Conservation (phyloP, 2,113 vertebrate genomes). For the Pandion haliaetus region DNA sequence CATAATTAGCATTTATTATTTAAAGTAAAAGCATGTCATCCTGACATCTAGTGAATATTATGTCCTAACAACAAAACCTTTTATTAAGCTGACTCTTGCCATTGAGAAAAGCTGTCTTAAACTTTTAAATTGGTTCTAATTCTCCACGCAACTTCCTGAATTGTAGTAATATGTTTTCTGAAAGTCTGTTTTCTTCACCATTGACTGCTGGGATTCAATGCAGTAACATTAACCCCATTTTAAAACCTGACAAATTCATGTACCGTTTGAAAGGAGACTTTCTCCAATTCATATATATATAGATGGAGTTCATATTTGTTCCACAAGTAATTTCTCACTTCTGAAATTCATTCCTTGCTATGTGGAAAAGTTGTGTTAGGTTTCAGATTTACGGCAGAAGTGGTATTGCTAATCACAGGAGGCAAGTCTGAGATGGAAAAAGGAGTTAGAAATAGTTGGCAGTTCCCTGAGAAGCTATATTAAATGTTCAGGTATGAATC, state of each 20-base stretch:
- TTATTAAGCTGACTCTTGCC: not conserved
- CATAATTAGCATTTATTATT: not conserved
- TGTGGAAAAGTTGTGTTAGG: conserved; percentile 16
- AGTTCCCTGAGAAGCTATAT: not conserved
- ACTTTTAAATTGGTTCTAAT: not conserved
- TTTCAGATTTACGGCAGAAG: not conserved
- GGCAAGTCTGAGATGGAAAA: not conserved
- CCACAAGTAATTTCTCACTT: conserved; percentile 9
- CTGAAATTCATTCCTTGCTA: not conserved
- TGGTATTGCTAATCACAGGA: conserved; percentile 1
- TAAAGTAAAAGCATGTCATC: not conserved
- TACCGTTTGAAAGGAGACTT: not conserved
- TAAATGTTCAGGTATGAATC: conserved; percentile 9
- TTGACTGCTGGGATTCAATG: not conserved
- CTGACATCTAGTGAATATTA: not conserved
- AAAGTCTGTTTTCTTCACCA: not conserved
- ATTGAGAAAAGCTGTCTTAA: not conserved
- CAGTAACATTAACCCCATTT: not conserved
- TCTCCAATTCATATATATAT: not conserved
- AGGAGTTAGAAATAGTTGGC: not conserved
- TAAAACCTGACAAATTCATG: not conserved
- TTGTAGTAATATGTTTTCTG: not conserved
- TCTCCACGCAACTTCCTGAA: not conserved
- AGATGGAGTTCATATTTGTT: not conserved
- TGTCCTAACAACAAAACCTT: not conserved